Conservation (phyloP, 2,113 vertebrate species). For the Maccullochella peelii region DNA sequence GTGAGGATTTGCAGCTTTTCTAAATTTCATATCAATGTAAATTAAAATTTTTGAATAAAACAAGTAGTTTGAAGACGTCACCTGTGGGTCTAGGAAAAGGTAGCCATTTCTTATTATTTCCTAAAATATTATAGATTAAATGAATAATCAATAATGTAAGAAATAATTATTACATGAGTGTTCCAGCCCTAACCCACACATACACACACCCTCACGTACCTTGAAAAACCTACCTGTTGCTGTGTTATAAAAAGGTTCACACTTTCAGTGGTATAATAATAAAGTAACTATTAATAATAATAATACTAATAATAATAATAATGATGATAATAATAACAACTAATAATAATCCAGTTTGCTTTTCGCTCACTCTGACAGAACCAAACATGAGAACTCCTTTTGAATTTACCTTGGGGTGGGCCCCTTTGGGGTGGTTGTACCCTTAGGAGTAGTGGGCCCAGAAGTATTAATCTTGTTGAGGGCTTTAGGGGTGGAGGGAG, state of each 20-base stretch:
- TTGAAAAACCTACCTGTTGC: background rate
- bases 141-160: background rate
- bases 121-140: background rate
- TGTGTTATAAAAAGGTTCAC: background rate
- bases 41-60: background rate
- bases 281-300: too few species aligned
- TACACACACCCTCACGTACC: too few species aligned
- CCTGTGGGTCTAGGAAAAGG: background rate
- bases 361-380: background rate
- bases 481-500: conserved; percentile 68
- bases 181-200: background rate
- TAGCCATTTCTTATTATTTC: background rate
- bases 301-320: too few species aligned
- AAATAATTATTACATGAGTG: background rate
- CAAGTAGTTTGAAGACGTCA: background rate
- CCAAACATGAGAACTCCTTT: background rate
- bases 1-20: background rate
- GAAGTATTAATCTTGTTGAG: conserved; percentile 34
- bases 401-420: conserved; percentile 88
- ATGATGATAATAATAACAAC: too few species aligned
- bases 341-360: background rate
- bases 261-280: background rate
- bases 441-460: conserved; percentile 67
- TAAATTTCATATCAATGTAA: background rate
- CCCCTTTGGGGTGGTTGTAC: conserved; percentile 71